A percentile compares a stretch with the other conserved stretches of the same genome.
Conservation (phyloP, 2,113 vertebrate genomes). For the Notiomystis cincta region DNA sequence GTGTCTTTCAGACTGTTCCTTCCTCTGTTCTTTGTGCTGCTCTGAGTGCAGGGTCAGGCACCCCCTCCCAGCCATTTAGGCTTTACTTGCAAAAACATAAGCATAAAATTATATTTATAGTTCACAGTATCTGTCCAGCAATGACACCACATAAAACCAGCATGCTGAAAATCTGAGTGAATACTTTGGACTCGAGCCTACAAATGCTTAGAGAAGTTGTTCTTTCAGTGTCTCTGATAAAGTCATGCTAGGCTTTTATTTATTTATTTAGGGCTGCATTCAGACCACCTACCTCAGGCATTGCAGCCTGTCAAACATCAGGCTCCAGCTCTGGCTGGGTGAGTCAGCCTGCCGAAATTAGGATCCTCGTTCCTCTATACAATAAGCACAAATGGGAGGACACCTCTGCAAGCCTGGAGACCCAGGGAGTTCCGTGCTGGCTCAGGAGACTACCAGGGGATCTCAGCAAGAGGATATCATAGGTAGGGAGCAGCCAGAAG, state of each 20-base stretch:
- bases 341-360: background rate
- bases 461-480: background rate
- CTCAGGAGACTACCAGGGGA: background rate
- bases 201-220: slow-evolving; percentile 19
- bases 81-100: slow-evolving; percentile 48
- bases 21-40: slow-evolving; percentile 21
- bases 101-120: slow-evolving; percentile 37
- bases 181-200: slow-evolving; percentile 33
- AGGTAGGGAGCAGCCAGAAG: slow-evolving; percentile 8
- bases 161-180: slow-evolving; percentile 16
- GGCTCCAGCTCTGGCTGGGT: background rate
- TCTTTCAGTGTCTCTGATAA: slow-evolving; percentile 56
- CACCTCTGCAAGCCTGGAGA: background rate
- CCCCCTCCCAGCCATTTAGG: background rate
- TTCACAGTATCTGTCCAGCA: slow-evolving; percentile 33
- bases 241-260: slow-evolving; percentile 34
- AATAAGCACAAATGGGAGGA: background rate
- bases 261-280: slow-evolving; percentile 40
- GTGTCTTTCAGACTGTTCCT: background rate
- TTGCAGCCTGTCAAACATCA: background rate
- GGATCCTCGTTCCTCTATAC: background rate
- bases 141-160: slow-evolving; percentile 59
- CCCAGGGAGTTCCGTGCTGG: background rate
- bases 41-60: background rate
- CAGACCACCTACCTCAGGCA: slow-evolving; percentile 51